Evolutionary conservation across 1,140 invertebrate species (phyloP), one percentile per base, ranked within the genome.

Genomic region (Rhopalosiphum padi): DNA sequence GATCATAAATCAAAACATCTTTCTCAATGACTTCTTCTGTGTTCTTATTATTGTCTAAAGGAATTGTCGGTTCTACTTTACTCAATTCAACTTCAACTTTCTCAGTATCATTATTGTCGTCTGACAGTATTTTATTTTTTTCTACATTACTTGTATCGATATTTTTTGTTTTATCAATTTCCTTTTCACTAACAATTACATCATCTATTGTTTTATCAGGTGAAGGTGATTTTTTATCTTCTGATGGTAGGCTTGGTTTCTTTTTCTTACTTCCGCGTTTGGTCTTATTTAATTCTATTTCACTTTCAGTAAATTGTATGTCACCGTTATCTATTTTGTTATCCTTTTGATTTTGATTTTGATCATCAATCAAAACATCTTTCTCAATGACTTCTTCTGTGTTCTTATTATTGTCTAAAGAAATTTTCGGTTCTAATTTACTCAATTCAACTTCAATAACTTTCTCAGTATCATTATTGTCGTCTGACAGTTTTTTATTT

Each of bases 211-310:
- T 46, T 46, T 46, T 46, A 11, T 46, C 43, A 41, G 46, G 11
- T 46, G 46, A 46, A 11, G 46, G 68, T 94, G 88, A 77, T 55
- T 46, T 86, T 86, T 55, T 86, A 94, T 92, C 85, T 89, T 94
- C 94, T 93, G 94, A 93, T 94, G 94, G 86, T 91, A 93, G 51
- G 18, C 21, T 86, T 51, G 83, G 43, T 89, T 91, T 55, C 93
- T 94, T 88, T 92, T 88, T 60, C n/a, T 93, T 93, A 51, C 43
- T 46, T 25, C 94, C 43, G 0, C 25, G 41, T 87, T 87, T 43
- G 5, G 0, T 48, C 82, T 94, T 48, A 60, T 35, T 68, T 43
- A 11, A 88, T 41, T 94, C 55, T 55, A 68, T 9, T 41, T 35
- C 11, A 35, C 11, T 91, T 83, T 55, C 51, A 51, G 7, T 82